Base-by-base conservation (phyloP, 2,113 vertebrate genomes). In the human (Homo sapiens) region DNA sequence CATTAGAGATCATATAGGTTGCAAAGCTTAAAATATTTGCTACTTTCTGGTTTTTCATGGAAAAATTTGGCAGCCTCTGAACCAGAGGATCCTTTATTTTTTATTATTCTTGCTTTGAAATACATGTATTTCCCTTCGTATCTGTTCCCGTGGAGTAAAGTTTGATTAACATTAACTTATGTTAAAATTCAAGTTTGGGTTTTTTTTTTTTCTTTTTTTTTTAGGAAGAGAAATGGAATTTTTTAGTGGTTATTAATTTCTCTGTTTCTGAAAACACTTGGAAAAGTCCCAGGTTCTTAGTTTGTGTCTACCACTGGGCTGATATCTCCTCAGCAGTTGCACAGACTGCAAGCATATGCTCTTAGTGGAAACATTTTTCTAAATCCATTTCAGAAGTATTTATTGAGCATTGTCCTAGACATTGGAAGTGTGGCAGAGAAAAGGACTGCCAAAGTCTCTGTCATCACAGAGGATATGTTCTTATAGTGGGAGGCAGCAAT, bases 211-310 rank as follows among this genome's bases (percentile, higher is more conserved):
- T 6, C 16, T 55, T 55, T 93, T 70, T 64, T 84, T 64, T 88
- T 59, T 7, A 68, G 30, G 61, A 80, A 95, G 75, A 83, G 68
- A 64, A 95, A 89, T 92, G 35, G 45, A 64, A 70, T 79, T 79
- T 96, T 57, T 73, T 48, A 45, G 57, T 57, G 61, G 82, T 82
- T 94, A 96, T 95, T 95, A 92, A 97, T 96, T 95, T 97, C 59
- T 96, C 57, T 82, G 52, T 94, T 97, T 95, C 93, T 91, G 78
- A 86, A 96, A 97, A 97, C 89, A 96, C 68, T 96, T 93, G 96
- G 89, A 93, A 81, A 61, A 85, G 73, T 94, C 85, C 59, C 93
- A 86, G 96, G 35, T 59, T 87, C 85, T 83, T 91, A 66, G 22
- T 86, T 52, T 90, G 38, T 89, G 81, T 96, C 80, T 88, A 92